Conservation (phyloP, 1,140 invertebrate genomes). For the Bacillus rossius region DNA sequence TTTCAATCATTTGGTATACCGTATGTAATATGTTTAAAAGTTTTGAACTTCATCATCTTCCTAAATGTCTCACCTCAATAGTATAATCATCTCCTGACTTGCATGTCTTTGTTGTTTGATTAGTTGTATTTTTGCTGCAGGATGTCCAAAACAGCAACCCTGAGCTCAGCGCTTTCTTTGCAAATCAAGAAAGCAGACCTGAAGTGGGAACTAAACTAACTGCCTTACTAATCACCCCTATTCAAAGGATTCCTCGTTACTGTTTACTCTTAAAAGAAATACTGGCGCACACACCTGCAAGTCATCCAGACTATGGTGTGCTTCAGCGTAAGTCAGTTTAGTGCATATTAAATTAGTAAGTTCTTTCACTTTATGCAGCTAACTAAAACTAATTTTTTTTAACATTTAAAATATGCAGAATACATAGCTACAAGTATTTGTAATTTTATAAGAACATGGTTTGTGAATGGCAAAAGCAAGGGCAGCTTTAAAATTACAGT, state of each 20-base stretch:
- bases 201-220: slow-evolving; percentile 64
- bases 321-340: slow-evolving; percentile 44
- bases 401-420: not conserved
- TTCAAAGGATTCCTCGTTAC: slow-evolving; percentile 71
- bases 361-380: not conserved
- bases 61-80: no score
- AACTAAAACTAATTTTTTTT: not conserved
- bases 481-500: no score
- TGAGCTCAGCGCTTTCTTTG: slow-evolving; percentile 53
- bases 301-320: slow-evolving; percentile 52
- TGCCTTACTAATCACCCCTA: slow-evolving; percentile 66
- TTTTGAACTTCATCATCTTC: no score
- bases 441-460: no score
- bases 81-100: no score
- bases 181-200: slow-evolving; percentile 58
- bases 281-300: slow-evolving; percentile 51
- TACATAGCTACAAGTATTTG: no score
- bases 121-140: slow-evolving; percentile 40
- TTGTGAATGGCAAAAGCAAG: no score
- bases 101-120: no score
- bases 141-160: slow-evolving; percentile 51
- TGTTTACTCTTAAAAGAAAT: slow-evolving; percentile 64
- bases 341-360: no score
- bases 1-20: no score
- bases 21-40: no score